Base-by-base conservation (phyloP, 1,140 invertebrate species). In the Bacillus rossius region DNA sequence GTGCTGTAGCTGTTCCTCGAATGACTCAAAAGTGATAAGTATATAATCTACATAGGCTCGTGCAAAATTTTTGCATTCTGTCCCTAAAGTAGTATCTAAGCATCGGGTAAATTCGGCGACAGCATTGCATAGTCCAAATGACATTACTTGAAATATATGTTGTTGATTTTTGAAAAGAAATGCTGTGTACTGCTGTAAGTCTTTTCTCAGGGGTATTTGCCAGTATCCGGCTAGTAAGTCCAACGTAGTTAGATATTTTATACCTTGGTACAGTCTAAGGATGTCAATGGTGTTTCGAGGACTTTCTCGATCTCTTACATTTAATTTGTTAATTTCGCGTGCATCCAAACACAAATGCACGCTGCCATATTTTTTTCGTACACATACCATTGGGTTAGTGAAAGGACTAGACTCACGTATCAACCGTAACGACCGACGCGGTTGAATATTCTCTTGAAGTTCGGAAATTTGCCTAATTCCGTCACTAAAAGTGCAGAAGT, bases 171-270 rank as follows among this genome's bases (percentile, higher is more conserved):
- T 64, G 59, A 68, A 67, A 2, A 66, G 23, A 59, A 73, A 74
- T 0, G 69, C 67, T 1, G 71, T 73, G 54, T 67, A 72, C 23
- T 67, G 62, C 10, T 55, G 59, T 38, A 65, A 68, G 2, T 69
- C 52, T 29, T 55, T 25, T 13, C 38, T 50, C 16, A 73, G 53
- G 0, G 67, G 64, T 16, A 75, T 66, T 61, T 73, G 72, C 61
- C 72, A 73, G 54, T 75, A 75, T 1, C 65, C 67, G 45, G 65
- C 66, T 14, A 62, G 65, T 29, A 73, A 53, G 59, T 73, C 71
- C 2, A 73, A 58, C 8, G 61, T 61, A 3, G 66, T 67, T 22
- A 73, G 64, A 56, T 45, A 68, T 14, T 64, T 62, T 1, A 43
- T 51, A 3, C 59, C 59, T 48, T 66, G 34, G 56, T 66, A 69